Evolutionary conservation across 2,888 invertebrate genomes (phyloP), one percentile per base, ranked within the genome.

Genomic region (Anthophora plumipes): DNA sequence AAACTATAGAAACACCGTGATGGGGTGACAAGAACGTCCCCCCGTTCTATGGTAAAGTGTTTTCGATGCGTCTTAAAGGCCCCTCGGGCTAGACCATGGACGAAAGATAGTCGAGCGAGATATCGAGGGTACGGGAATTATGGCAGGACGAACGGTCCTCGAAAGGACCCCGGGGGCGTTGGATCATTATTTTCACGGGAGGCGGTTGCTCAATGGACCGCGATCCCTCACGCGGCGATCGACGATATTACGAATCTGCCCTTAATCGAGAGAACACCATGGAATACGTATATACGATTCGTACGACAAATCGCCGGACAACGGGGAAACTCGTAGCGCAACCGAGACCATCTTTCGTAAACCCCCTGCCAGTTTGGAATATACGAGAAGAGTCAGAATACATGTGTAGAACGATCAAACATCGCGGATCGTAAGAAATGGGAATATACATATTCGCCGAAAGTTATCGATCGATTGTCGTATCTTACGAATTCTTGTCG

Each of bases 161-260:
- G 70, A 80, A 68, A 86, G 82, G 77, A 82, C 75, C 82, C 85
- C 82, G 83, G 80, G 82, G 88, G 84, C 82, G 80, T 82, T 69
- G 75, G 81, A 88, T 89, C 89, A 89, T 90, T 90, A 89, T 90
- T 89, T 90, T 90, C 85, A 89, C 87, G 90, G 85, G 74, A 89
- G 63, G 77, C 84, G 86, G 82, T 78, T 88, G 85, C 89, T 89
- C 90, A 89, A 89, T 90, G 89, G 88, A 39, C 86, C 89, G 86
- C 88, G 66, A 88, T 88, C 85, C 88, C 85, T 87, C 88, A 77
- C 73, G 77, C 69, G 67, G 71, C 82, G 81, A 86, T 88, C 85
- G 83, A 67, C 79, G 76, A 84, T 88, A 90, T 88, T 89, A 86
- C 84, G 88, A 86, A 85, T 86, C 87, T 75, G 80, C 73, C 85